Base-by-base conservation (phyloP, 2,888 invertebrate species). In the Oscheius sp. region DNA sequence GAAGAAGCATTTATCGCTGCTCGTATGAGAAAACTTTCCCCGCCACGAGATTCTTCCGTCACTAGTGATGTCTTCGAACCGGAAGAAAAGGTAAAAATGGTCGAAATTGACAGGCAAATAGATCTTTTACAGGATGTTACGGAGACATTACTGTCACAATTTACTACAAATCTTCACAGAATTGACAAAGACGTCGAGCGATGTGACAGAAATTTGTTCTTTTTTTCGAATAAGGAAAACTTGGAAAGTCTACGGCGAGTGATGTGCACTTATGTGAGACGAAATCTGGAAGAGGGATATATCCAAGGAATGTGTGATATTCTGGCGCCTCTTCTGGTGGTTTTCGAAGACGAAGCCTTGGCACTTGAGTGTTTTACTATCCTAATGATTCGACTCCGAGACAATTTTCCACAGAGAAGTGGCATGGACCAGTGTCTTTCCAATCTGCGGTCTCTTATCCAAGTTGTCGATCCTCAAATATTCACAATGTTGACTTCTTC, bases 281-380 rank as follows among this genome's bases (percentile, higher is more conserved):
- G 96, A 88, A 94, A 96, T 89, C 90, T 97, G 81, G 95, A 96
- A 63, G 92, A 93, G 46, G 96, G 96, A 13, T 97, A 97, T 90
- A 94, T 96, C 92, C 96, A 96, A 89, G 96, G 96, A 85, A 97
- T 96, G 96, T 96, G 96, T 89, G 96, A 96, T 90, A 91, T 97
- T 75, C 94, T 93, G 0, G 96, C 96, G 0, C 96, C 96, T 0
- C 90, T 97, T 1, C 91, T 97, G 23, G 96, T 96, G 18, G 93
- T 94, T 87, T 93, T 95, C 90, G 93, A 94, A 87, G 95, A 97
- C 89, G 96, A 96, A 89, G 93, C 95, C 0, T 90, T 93, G 13
- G 93, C 95, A 0, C 95, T 96, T 89, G 94, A 94, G 74, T 94
- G 96, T 88, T 97, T 97, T 90, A 93, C 93, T 83, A 92, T 93